Evolutionary conservation across 2,113 vertebrate genomes (phyloP), one percentile per base, ranked within the genome.

Genomic region (Leucoraja erinaceus): DNA sequence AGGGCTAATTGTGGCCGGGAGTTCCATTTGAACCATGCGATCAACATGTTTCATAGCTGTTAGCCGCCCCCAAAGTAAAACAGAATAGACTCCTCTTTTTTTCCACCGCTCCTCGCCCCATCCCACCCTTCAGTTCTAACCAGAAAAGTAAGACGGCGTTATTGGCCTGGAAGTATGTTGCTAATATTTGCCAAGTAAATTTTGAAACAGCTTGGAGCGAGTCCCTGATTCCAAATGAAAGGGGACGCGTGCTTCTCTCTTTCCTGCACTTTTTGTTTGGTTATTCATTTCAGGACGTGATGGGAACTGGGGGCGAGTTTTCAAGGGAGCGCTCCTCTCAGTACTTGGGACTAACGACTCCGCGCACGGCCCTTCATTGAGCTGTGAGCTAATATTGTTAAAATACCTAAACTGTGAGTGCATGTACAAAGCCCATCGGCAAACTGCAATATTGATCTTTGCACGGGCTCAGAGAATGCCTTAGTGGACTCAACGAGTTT

Each of bases 371-470:
- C 18, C 66, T 72, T 91, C 90, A 72, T 72, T 91, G 90, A 91
- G 90, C 18, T 91, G 90, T 91, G 70, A 93, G 95, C 94, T 94
- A 95, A 95, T 94, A 94, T 92, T 95, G 95, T 95, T 63, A 94
- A 94, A 93, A 93, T 94, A 93, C 94, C 95, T 95, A 94, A 94
- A 94, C 95, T 95, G 94, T 95, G 95, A 96, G 94, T 94, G 94
- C 93, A 83, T 72, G 91, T 94, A 95, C 95, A 94, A 94, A 95
- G 96, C 96, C 93, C 94, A 95, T 95, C 95, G 95, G 95, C 93
- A 93, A 95, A 95, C 95, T 96, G 96, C 97, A 95, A 96, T 95
- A 95, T 97, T 97, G 97, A 97, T 96, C 96, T 94, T 95, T 96
- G 95, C 94, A 94, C 95, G 61, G 92, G 91, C 77, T 94, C 93